Evolutionary conservation across 2,888 invertebrate species (phyloP).

Genomic region (Apamea monoglypha): DNA sequence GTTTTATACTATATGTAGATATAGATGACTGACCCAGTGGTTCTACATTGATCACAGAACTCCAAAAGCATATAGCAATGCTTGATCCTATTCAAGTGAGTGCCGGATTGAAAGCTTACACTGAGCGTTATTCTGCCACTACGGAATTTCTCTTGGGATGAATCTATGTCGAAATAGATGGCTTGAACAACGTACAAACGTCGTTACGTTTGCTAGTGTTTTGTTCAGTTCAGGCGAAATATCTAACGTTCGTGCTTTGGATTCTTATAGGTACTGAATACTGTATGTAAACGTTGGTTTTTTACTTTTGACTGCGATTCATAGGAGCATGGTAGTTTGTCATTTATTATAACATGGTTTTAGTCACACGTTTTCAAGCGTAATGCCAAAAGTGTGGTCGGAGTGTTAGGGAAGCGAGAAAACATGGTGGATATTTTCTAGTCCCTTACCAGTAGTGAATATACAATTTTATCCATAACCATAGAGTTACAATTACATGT

Average conservation of each 20-base stretch:
- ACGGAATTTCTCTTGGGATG: constrained; percentile 77
- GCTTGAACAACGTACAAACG: constrained; percentile 74
- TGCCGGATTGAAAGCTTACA: constrained; percentile 73
- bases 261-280: constrained; percentile 54
- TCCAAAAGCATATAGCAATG: constrained; percentile 49
- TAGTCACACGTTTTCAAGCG: background rate
- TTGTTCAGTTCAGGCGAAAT: constrained; percentile 68
- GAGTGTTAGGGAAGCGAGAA: background rate
- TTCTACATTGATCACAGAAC: constrained; percentile 35
- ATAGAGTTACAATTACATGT: background rate
- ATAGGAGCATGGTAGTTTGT: background rate
- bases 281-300: constrained; percentile 56
- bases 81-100: constrained; percentile 70
- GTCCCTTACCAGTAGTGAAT: background rate
- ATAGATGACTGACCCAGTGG: background rate
- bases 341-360: background rate
- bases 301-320: constrained; percentile 34
- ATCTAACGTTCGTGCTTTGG: constrained; percentile 69
- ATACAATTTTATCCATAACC: background rate
- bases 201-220: constrained; percentile 73
- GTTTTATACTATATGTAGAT: background rate
- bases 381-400: background rate
- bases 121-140: constrained; percentile 71
- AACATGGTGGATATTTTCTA: background rate
- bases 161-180: constrained; percentile 75